These are phyloP conservation scores for Ctena decussata DNA, from an alignment of 2,888 invertebrate genomes.

Conservation along the genomic window DNA sequence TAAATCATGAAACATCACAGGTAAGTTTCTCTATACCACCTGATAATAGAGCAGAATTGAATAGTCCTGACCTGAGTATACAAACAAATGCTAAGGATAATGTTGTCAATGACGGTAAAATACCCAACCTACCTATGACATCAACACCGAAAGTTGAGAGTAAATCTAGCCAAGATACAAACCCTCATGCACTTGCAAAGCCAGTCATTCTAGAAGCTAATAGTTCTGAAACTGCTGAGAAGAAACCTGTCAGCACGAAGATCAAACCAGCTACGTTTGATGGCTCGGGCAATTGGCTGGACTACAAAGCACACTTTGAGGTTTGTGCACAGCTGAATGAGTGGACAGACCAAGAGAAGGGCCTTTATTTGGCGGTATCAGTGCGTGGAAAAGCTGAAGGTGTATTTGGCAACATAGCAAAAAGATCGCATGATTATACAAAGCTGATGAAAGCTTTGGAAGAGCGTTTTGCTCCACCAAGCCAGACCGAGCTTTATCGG, in stretches of 20 bases:
- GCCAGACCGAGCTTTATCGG: constrained; percentile 27
- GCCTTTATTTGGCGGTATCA: background rate
- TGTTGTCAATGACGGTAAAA: background rate
- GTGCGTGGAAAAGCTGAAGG: background rate
- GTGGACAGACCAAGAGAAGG: background rate
- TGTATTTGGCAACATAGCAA: background rate
- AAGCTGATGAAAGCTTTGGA: background rate
- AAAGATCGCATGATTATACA: background rate
- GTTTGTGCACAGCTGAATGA: background rate
- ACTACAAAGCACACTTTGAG: background rate
- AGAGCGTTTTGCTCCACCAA: constrained; percentile 6
- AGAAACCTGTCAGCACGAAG: background rate
- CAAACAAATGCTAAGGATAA: background rate
- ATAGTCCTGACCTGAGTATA: background rate
- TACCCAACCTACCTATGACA: background rate
- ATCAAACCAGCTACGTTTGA: too few relatives aligned
- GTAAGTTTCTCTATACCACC: too few relatives aligned
- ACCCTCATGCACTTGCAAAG: too few relatives aligned
- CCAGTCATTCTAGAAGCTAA: background rate
- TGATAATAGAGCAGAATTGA: too few relatives aligned
- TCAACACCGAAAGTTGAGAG: background rate
- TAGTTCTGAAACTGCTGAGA: background rate
- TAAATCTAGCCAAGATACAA: too few relatives aligned
- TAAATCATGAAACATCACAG: too few relatives aligned
- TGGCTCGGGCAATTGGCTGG: background rate